Conservation (phyloP, 2,113 vertebrate genomes). For the Rhinichthys klamathensis region DNA sequence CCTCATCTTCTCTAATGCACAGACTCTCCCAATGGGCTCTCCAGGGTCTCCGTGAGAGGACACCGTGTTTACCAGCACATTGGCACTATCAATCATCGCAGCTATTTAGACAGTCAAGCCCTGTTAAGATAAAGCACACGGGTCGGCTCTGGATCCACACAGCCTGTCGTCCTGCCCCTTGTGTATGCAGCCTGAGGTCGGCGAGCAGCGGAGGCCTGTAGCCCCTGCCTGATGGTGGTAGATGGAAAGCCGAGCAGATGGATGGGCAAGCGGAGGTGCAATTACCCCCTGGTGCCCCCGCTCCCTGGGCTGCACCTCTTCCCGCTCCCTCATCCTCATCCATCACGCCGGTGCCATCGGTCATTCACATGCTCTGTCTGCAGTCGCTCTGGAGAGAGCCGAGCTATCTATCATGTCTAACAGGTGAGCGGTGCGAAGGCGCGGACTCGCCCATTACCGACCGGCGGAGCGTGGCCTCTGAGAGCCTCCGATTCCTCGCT, state of each 20-base stretch:
- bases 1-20: constrained; percentile 44
- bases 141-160: constrained; percentile 44
- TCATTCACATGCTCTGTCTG: constrained; percentile 56
- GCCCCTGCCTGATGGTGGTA: constrained; percentile 42
- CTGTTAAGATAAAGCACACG: constrained; percentile 63
- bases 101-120: constrained; percentile 50
- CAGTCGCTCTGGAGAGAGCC: constrained; percentile 44
- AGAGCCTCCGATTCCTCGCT: constrained; percentile 41
- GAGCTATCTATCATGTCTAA: constrained; percentile 56
- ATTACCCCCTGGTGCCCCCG: constrained; percentile 58
- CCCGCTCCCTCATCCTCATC: constrained; percentile 53
- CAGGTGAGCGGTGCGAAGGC: constrained; percentile 57
- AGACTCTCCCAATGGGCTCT: constrained; percentile 38
- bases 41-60: constrained; percentile 26
- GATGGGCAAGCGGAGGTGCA: constrained; percentile 64
- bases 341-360: constrained; percentile 56
- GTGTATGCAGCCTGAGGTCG: constrained; percentile 43
- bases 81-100: constrained; percentile 59
- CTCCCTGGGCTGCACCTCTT: constrained; percentile 47
- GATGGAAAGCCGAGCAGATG: constrained; percentile 55
- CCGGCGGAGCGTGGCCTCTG: constrained; percentile 39
- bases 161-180: constrained; percentile 46
- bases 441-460: constrained; percentile 51
- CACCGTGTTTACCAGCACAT: constrained; percentile 54
- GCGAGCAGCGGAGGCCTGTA: constrained; percentile 9